Evolutionary conservation across 2,888 invertebrate species (phyloP).

Genomic region (Tenodera sinensis): DNA sequence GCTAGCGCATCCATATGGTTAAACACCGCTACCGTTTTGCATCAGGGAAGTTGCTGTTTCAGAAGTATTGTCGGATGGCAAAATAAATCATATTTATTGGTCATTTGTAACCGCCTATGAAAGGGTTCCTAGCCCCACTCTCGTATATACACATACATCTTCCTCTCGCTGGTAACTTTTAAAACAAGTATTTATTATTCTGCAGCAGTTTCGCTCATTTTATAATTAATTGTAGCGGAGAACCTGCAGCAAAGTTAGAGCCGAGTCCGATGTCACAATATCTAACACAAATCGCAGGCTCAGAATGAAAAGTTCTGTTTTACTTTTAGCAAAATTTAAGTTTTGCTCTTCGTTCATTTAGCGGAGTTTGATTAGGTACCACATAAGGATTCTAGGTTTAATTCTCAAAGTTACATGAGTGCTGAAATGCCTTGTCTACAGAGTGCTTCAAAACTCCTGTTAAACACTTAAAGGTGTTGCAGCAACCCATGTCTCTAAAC

Average conservation of each 20-base stretch:
- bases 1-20: not conserved
- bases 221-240: not conserved
- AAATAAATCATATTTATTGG: not conserved
- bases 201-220: not conserved
- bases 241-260: not conserved
- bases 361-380: too few species aligned
- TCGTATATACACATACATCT: not conserved
- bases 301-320: too few species aligned
- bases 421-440: too few species aligned
- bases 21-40: not conserved
- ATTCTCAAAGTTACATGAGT: too few species aligned
- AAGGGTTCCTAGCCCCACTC: not conserved
- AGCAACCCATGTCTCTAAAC: too few species aligned
- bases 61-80: not conserved
- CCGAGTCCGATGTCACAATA: too few species aligned
- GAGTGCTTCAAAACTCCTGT: too few species aligned
- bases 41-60: not conserved
- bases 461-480: too few species aligned
- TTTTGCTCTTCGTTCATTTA: too few species aligned
- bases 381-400: too few species aligned
- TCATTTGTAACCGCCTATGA: not conserved
- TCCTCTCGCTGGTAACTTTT: not conserved
- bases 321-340: too few species aligned
- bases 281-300: too few species aligned
- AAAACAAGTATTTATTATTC: not conserved